These are phyloP conservation scores for Syndactyla subalaris DNA, from an alignment of 2,797 vertebrate species.

Conservation along the genomic window DNA sequence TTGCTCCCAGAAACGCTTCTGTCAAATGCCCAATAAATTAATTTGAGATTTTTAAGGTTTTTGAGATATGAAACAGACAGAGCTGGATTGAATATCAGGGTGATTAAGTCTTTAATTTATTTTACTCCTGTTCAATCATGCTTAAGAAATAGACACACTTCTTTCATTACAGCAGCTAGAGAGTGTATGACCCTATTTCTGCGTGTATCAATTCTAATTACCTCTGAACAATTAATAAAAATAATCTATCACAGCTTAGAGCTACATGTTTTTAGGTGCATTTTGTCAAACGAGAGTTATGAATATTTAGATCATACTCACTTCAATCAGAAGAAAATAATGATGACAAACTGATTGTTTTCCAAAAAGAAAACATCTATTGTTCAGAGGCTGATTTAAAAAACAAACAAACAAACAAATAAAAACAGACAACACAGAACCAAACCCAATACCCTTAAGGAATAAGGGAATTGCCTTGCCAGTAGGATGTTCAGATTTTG, in stretches of 20 bases:
- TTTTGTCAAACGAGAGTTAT: slow-evolving; percentile 12
- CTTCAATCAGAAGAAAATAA: slow-evolving; percentile 3
- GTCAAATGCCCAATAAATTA: slow-evolving; percentile 12
- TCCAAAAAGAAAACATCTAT: not conserved
- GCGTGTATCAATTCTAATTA: slow-evolving; percentile 52
- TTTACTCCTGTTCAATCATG: slow-evolving; percentile 28
- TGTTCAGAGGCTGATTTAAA: not conserved
- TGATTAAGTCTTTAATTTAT: slow-evolving; percentile 41
- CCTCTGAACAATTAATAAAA: slow-evolving; percentile 51
- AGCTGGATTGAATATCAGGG: not conserved
- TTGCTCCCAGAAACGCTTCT: not conserved
- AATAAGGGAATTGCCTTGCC: not conserved
- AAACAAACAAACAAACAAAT: no score
- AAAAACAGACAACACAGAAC: not conserved
- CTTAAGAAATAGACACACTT: not conserved
- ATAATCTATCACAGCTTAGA: slow-evolving; percentile 21
- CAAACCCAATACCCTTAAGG: not conserved
- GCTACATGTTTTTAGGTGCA: not conserved
- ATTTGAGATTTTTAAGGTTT: slow-evolving; percentile 28
- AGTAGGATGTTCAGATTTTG: not conserved
- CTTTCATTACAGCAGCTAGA: not conserved
- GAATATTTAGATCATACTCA: slow-evolving; percentile 17
- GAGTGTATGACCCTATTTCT: not conserved
- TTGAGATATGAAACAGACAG: not conserved
- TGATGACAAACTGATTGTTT: not conserved